Evolutionary conservation across 2,888 invertebrate species (phyloP), one percentile per base, ranked within the genome.

Genomic region (Resseliella maxima): DNA sequence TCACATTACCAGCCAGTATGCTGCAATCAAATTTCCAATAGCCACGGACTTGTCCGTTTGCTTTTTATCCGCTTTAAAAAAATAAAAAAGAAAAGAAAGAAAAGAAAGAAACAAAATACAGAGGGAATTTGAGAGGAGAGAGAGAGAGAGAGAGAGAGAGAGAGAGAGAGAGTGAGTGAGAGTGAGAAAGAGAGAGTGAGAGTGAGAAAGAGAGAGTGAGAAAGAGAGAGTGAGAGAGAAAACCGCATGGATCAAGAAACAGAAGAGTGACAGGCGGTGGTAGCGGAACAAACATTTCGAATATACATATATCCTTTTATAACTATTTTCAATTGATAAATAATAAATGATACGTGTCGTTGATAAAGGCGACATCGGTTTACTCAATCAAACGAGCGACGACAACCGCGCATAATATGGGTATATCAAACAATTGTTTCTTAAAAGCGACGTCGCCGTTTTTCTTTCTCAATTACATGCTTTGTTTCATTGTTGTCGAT

Each of bases 301-400:
- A 27, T 15, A 72, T n/a, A n/a, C n/a, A n/a, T n/a, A n/a, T 72
- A 72, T 72, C 31, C 72, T 31, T 72, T 72, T 72, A 35, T 72
- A 31, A 72, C 31, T 72, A 72, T 59, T 59, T 50, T 59, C 59
- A 59, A 59, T 35, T 31, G 72, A 72, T 72, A 31, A 72, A 72
- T 72, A 72, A 72, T 72, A 31, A 72, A 72, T 72, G 72, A 72
- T 31, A 72, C 18, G 72, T 31, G 72, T 35, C 35, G 72, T 72
- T 72, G 72, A 72, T 72, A n/a, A 72, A 31, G 31, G 72, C 72
- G 72, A 31, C 72, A 31, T 0, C 72, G 31, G 72, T 72, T n/a
- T 15, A 12, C 72, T 72, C 72, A 50, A 50, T 15, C 46, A 50
- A 50, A 18, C 46, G 18, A 50, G 18, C 46, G 18, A 50, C 46